Base-by-base conservation (phyloP, 2,888 invertebrate species). In the Frankliniella intonsa region DNA sequence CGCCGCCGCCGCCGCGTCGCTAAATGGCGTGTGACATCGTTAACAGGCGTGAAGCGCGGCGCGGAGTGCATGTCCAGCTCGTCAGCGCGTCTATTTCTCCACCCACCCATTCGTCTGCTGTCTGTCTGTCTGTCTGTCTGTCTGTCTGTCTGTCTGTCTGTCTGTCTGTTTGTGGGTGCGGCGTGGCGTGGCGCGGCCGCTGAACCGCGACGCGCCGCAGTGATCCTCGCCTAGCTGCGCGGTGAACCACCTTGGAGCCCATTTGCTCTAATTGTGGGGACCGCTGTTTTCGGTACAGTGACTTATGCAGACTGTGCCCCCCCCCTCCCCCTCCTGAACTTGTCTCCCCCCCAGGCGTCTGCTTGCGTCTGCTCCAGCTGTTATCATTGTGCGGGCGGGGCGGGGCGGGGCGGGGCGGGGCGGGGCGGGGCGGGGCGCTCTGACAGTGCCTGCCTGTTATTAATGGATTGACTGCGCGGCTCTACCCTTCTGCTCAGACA, bases 401-500 rank as follows among this genome's bases (percentile, higher is more conserved):
- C n/a, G n/a, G n/a, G n/a, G n/a, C n/a, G n/a, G n/a, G n/a, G n/a
- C n/a, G n/a, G n/a, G n/a, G n/a, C n/a, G n/a, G n/a, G n/a, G n/a
- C n/a, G n/a, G n/a, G n/a, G n/a, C n/a, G n/a, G n/a, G n/a, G n/a
- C n/a, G n/a, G n/a, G n/a, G 38, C 62, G 62, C 62, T 17, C 62
- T 19, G 14, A 8, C 62, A 17, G 62, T 62, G 62, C 62, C 62
- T 17, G 69, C 7, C 22, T 69, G 69, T 69, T 69, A 69, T 69
- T 69, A 69, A 69, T 69, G 69, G 69, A 69, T 69, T 69, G 69
- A 69, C 69, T 69, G 69, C 22, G 3, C 69, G 69, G 22, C 62
- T 62, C 69, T 69, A 11, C 69, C 69, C 69, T 22, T 62, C 62
- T 62, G n/a, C 62, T 62, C 62, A 17, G 62, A n/a, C 22, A 11